phyloP scores from a whole-genome alignment of 2,888 invertebrate species.

The Athrips mouffetella region DNA sequence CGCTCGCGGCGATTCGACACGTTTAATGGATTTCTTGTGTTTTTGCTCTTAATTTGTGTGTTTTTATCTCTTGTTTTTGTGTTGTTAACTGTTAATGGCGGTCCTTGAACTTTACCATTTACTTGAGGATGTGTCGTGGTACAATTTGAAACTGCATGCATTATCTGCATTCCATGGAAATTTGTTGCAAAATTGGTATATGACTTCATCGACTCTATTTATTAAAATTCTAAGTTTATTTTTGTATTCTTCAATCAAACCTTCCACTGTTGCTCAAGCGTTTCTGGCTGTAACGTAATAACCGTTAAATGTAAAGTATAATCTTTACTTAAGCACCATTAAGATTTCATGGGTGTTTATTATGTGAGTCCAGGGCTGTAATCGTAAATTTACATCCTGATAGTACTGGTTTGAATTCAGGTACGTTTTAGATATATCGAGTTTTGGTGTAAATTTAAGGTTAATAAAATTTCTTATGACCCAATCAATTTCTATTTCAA shows the following conservation, averaged over 20 bases:
- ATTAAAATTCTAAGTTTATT: no score
- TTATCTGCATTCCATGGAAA: not conserved
- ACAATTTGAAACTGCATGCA: not conserved
- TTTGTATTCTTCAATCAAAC: no score
- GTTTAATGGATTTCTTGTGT: conserved; percentile 7
- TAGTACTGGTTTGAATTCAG: no score
- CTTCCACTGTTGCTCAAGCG: no score
- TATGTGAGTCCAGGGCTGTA: conserved; percentile 1
- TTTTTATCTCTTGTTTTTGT: conserved; percentile 5
- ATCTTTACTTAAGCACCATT: conserved; percentile 1
- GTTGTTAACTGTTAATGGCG: not conserved
- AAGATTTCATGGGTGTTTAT: conserved; percentile 5
- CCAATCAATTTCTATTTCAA: no score
- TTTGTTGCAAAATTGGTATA: not conserved
- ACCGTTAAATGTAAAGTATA: conserved; percentile 5
- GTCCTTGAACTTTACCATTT: conserved; percentile 6
- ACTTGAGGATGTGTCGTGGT: not conserved
- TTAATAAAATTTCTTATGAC: no score
- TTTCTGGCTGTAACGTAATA: not conserved
- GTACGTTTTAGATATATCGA: no score
- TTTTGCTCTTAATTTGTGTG: not conserved
- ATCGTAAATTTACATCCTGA: not conserved
- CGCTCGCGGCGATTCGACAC: conserved; percentile 4
- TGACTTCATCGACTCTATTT: not conserved
- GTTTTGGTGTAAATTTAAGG: no score